Percentiles rank a stretch among this genome's conserved stretches.
Evolutionary conservation across 53 echinoderm and acorn worm species (phyloP).

Genomic region (Antedon mediterranea): DNA sequence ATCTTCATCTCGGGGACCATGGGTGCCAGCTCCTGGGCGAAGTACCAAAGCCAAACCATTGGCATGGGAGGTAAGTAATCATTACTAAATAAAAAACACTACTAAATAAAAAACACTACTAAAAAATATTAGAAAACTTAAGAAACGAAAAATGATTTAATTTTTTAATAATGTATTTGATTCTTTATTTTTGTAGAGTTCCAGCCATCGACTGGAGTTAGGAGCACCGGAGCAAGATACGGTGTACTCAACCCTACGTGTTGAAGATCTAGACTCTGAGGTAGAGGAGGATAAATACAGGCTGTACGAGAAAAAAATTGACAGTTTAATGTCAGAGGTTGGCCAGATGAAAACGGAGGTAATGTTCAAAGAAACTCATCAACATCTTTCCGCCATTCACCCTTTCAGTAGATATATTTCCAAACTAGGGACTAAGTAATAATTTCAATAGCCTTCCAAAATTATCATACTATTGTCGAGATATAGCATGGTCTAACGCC

Average conservation of each 20-base stretch:
- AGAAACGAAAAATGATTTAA: no score
- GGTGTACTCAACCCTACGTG: conserved; percentile 64
- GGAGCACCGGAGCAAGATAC: conserved; percentile 56
- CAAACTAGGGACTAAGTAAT: no score
- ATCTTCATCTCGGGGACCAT: conserved; percentile 51
- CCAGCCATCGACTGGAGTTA: conserved; percentile 39
- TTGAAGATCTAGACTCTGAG: conserved; percentile 59
- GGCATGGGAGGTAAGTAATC: conserved; percentile 65
- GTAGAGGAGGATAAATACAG: conserved; percentile 30
- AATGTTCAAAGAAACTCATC: not conserved
- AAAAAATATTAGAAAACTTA: no score
- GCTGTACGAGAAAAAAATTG: conserved; percentile 77
- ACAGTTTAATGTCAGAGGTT: conserved; percentile 85
- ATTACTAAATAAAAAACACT: no score
- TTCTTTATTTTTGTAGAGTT: conserved; percentile 22
- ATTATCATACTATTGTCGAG: no score
- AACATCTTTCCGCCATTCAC: no score
- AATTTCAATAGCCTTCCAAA: no score
- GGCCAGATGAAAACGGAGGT: conserved; percentile 82
- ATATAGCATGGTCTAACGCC: no score
- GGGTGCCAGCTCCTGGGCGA: conserved; percentile 86
- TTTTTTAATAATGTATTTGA: no score
- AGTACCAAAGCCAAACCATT: conserved; percentile 67
- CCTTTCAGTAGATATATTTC: no score
- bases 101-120: no score